Conservation (phyloP, 2,113 vertebrate genomes). For the Indri indri region DNA sequence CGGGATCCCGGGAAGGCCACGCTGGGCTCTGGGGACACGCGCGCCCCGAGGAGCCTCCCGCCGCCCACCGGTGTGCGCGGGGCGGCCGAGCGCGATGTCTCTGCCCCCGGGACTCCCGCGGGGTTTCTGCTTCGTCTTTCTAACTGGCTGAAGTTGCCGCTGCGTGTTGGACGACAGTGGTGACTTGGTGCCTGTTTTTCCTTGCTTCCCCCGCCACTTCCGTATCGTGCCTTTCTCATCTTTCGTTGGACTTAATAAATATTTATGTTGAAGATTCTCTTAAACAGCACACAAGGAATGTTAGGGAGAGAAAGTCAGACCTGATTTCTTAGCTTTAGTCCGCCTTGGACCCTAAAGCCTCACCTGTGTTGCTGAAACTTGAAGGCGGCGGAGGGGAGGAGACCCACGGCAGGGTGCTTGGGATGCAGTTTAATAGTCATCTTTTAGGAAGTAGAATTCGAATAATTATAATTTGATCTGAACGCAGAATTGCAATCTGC, state of each 20-base stretch:
- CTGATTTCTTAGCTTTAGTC: background rate
- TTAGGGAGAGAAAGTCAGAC: background rate
- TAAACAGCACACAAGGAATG: background rate
- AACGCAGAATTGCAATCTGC: background rate
- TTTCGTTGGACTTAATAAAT: background rate
- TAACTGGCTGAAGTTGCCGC: slow-evolving; percentile 44
- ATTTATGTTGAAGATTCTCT: slow-evolving; percentile 41
- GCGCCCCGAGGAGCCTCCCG: no score
- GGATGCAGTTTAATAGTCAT: slow-evolving; percentile 37
- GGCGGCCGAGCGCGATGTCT: background rate
- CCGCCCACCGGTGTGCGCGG: no score
- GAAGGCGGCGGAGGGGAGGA: background rate
- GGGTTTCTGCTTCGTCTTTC: slow-evolving; percentile 35
- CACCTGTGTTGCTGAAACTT: background rate
- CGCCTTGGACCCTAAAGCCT: background rate
- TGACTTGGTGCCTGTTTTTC: background rate
- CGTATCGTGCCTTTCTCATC: background rate
- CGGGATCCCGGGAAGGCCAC: no score
- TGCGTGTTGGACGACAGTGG: background rate
- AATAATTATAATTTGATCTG: slow-evolving; percentile 8
- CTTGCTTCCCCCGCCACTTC: background rate
- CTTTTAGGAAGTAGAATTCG: slow-evolving; percentile 58
- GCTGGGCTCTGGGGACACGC: no score
- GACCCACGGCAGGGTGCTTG: background rate
- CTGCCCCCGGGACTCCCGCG: background rate